Conservation (phyloP, 2,888 invertebrate species). For the Ophion obscuratus region DNA sequence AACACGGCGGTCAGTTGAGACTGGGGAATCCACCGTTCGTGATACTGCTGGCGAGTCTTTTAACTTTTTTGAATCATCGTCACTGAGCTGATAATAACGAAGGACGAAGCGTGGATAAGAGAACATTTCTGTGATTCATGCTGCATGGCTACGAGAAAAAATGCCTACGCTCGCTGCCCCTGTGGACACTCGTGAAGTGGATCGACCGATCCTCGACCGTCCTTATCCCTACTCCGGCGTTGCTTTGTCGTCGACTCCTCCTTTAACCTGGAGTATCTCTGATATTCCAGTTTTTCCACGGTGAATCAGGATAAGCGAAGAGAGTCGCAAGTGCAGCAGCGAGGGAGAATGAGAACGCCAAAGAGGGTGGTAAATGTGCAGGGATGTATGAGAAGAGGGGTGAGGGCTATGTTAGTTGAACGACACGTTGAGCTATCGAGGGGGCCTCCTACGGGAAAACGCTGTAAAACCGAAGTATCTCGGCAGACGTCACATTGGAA, state of each 20-base stretch:
- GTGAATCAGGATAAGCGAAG: constrained; percentile 11
- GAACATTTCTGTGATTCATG: constrained; percentile 31
- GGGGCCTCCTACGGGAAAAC: constrained; percentile 20
- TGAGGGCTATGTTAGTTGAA: constrained; percentile 25
- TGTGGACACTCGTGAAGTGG: constrained; percentile 40
- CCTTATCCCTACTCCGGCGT: background rate
- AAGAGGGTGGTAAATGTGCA: constrained; percentile 37
- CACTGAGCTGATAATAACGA: constrained; percentile 71
- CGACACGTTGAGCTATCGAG: constrained; percentile 41
- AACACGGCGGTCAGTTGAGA: constrained; percentile 88
- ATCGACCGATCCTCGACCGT: constrained; percentile 20
- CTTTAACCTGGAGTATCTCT: constrained; percentile 45
- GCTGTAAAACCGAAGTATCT: constrained; percentile 37
- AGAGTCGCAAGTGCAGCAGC: constrained; percentile 8
- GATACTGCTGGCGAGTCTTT: constrained; percentile 89
- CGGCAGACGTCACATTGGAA: constrained; percentile 37
- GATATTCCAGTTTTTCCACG: constrained; percentile 50
- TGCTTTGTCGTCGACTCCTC: too few relatives aligned
- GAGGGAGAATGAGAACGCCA: background rate
- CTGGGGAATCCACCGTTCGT: constrained; percentile 90
- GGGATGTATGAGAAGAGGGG: constrained; percentile 44
- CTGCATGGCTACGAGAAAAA: constrained; percentile 41
- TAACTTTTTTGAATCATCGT: constrained; percentile 84
- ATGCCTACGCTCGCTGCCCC: constrained; percentile 17
- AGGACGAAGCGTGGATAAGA: background rate